A percentile compares a stretch with the other conserved stretches of the same genome.
Conservation (phyloP, 1,140 invertebrate genomes). For the Drosophila persimilis region DNA sequence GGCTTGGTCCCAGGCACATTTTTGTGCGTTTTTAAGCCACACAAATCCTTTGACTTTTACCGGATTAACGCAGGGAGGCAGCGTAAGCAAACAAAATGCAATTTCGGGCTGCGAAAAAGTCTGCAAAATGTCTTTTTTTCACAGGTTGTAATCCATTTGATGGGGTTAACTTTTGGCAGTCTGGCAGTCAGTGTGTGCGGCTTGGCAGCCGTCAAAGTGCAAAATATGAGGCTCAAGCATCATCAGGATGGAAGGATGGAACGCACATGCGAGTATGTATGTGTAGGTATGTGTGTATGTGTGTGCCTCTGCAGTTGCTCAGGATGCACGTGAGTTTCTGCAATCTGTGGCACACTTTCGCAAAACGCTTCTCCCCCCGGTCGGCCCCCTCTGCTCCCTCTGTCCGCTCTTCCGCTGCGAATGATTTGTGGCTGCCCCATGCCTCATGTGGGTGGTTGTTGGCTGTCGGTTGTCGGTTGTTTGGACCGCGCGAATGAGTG, state of each 20-base stretch:
- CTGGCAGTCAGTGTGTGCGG: slow-evolving; percentile 24
- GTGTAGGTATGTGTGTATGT: no score
- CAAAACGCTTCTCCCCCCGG: slow-evolving; percentile 1
- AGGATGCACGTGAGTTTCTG: slow-evolving; percentile 56
- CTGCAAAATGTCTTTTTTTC: background rate
- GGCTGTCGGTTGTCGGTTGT: no score
- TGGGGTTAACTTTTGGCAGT: slow-evolving; percentile 27
- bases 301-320: slow-evolving; percentile 4
- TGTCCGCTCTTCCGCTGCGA: background rate
- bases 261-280: no score
- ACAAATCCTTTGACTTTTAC: background rate
- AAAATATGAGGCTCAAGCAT: slow-evolving; percentile 56
- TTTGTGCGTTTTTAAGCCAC: background rate
- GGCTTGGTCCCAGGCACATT: no score
- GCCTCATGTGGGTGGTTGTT: no score
- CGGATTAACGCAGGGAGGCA: background rate
- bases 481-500: no score
- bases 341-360: slow-evolving; percentile 60
- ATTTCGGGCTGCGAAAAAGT: slow-evolving; percentile 13
- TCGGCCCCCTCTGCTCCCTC: background rate
- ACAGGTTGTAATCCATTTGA: background rate
- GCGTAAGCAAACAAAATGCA: slow-evolving; percentile 2
- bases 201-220: slow-evolving; percentile 50
- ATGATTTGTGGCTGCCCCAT: slow-evolving; percentile 9
- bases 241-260: slow-evolving; percentile 14